These are phyloP conservation scores for Stenurella melanura DNA, from an alignment of 2,888 invertebrate species.

Conservation along the genomic window DNA sequence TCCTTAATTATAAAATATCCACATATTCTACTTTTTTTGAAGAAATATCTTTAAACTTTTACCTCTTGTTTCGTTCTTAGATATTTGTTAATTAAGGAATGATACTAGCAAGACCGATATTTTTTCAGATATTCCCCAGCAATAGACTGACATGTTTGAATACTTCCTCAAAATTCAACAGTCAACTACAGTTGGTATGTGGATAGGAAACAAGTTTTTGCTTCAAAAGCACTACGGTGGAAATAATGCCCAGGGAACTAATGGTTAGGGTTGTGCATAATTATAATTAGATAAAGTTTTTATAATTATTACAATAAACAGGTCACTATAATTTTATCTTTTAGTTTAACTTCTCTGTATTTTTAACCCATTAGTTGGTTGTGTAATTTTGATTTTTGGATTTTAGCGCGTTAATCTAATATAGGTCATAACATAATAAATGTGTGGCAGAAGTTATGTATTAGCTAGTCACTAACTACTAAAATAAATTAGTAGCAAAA, in stretches of 20 bases:
- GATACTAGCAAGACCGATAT: neutral
- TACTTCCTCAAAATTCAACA: conserved; percentile 24
- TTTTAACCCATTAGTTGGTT: neutral
- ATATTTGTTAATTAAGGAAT: neutral
- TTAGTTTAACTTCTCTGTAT: neutral
- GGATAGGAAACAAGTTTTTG: conserved; percentile 4
- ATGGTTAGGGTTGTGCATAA: neutral
- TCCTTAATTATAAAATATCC: too few species aligned
- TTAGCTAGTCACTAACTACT: too few species aligned
- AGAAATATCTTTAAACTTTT: neutral
- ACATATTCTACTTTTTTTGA: too few species aligned
- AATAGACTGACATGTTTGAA: conserved; percentile 19
- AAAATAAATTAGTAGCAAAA: too few species aligned
- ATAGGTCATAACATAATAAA: too few species aligned
- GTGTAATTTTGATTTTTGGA: too few species aligned
- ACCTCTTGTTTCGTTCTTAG: neutral
- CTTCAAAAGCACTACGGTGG: neutral
- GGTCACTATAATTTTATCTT: neutral
- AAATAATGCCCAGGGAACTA: neutral
- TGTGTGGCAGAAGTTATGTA: too few species aligned
- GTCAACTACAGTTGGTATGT: conserved; percentile 17
- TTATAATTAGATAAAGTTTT: neutral
- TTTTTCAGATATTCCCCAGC: conserved; percentile 27
- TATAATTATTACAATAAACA: neutral
- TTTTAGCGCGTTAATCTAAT: too few species aligned